phyloP scores from a whole-genome alignment of 2,888 invertebrate species.

The Stenotaenia linearis region DNA sequence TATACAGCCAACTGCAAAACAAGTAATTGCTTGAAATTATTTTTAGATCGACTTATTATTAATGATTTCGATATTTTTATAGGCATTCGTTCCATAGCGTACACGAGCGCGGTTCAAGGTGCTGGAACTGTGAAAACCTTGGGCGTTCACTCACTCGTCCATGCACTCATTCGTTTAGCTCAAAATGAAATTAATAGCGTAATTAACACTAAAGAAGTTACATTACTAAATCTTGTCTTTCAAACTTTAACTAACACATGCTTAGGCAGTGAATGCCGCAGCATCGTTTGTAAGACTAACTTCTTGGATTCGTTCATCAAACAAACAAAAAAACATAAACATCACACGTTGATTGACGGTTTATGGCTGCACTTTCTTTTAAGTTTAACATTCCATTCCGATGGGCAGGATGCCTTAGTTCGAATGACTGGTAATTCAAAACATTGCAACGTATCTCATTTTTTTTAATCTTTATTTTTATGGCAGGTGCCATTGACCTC shows the following conservation, averaged over 20 bases:
- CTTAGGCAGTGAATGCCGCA: constrained; percentile 2
- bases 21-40: background rate
- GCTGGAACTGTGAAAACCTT: background rate
- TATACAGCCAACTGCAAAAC: constrained; percentile 9
- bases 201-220: background rate
- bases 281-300: background rate
- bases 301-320: constrained; percentile 6
- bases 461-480: too few species aligned
- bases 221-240: background rate
- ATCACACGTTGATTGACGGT: background rate
- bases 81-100: constrained; percentile 13
- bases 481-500: background rate
- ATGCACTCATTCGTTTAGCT: background rate
- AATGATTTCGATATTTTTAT: background rate
- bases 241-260: background rate
- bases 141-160: background rate
- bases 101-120: background rate
- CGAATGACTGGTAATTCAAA: constrained; percentile 4
- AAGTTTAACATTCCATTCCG: background rate
- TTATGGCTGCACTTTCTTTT: constrained; percentile 20
- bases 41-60: background rate
- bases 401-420: constrained; percentile 1
- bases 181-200: background rate
- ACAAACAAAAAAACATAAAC: constrained; percentile 1
- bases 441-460: too few species aligned